Evolutionary conservation across 2,888 invertebrate genomes (phyloP).

Genomic region (Dastarcus helophoroides): DNA sequence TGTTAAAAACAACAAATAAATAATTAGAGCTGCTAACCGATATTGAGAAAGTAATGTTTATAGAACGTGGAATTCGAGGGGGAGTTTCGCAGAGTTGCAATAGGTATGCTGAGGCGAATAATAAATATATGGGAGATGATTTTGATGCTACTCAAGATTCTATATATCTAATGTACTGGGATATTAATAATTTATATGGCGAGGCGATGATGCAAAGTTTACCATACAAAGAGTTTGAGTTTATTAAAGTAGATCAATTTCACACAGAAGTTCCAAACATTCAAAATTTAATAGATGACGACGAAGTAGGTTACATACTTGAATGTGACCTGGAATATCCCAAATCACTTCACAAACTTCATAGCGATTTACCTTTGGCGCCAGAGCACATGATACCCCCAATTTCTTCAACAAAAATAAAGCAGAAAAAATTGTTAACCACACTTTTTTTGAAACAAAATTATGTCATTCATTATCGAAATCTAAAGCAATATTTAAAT

Average conservation of each 20-base stretch:
- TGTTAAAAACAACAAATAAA: constrained; percentile 25
- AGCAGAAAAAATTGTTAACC: constrained; percentile 13
- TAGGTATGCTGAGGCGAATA: constrained; percentile 24
- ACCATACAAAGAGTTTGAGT: constrained; percentile 22
- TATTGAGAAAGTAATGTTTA: too few relatives aligned
- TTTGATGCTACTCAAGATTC: constrained; percentile 18
- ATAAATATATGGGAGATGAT: constrained; percentile 24
- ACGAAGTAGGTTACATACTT: constrained; percentile 24
- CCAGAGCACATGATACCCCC: constrained; percentile 10
- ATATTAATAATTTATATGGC: constrained; percentile 24
- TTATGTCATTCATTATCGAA: constrained; percentile 19
- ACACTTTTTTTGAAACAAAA: constrained; percentile 15
- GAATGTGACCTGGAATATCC: constrained; percentile 33
- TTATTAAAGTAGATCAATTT: constrained; percentile 15
- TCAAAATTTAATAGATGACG: constrained; percentile 9
- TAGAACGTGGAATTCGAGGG: constrained; percentile 22
- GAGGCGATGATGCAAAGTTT: constrained; percentile 19
- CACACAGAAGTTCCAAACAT: constrained; percentile 7
- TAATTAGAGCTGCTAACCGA: constrained; percentile 25
- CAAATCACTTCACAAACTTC: constrained; percentile 22
- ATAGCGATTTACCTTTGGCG: constrained; percentile 9
- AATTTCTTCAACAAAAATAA: constrained; percentile 2
- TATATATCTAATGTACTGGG: constrained; percentile 21
- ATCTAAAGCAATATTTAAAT: constrained; percentile 16
- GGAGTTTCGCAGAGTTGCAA: constrained; percentile 22